Evolutionary conservation across 2,888 invertebrate species (phyloP), one percentile per base, ranked within the genome.

Genomic region (Ctena decussata): DNA sequence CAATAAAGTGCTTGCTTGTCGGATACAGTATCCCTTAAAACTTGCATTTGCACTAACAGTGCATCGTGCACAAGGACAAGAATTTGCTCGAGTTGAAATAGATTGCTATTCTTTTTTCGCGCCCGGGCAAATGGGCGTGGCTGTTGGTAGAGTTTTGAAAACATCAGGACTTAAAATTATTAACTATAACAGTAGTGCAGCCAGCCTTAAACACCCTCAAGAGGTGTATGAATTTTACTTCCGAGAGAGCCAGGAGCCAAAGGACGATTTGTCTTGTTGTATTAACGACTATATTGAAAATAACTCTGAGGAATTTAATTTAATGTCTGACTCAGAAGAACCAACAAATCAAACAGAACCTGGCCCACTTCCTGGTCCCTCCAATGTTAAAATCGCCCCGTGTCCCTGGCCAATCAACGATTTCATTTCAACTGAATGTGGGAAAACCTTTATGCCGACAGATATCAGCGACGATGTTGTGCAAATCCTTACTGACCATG

Each of bases 101-200:
- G 77, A 77, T 21, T 77, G 70, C 37, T 70, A 70, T 39, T 77
- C 70, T 6, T 77, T 69, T 69, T 77, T 77, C 39, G 77, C 77
- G 18, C 77, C 70, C 1, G 41, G 69, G 8, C 77, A 77, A 32
- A 44, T 77, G 69, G 70, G 46, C 21, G 77, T 77, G 11, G 77
- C 77, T 12, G 49, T 70, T 30, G 77, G 77, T n/a, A 30, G 69
- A 70, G 41, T 27, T 39, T 32, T 70, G 24, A 39, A 30, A 5
- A 32, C 11, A 70, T 37, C 15, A 6, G 44, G 73, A 5, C 46
- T 73, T 6, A 41, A 32, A 46, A 46, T 46, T 24, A 41, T 46
- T 21, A 73, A 73, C 35, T 73, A 27, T 21, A 46, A 73, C 18
- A 46, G 27, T 21, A 27, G 3, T 11, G 32, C 73, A 1, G 73